Evolutionary conservation across 1,140 invertebrate genomes (phyloP).

Genomic region (Chironomus tepperi): DNA sequence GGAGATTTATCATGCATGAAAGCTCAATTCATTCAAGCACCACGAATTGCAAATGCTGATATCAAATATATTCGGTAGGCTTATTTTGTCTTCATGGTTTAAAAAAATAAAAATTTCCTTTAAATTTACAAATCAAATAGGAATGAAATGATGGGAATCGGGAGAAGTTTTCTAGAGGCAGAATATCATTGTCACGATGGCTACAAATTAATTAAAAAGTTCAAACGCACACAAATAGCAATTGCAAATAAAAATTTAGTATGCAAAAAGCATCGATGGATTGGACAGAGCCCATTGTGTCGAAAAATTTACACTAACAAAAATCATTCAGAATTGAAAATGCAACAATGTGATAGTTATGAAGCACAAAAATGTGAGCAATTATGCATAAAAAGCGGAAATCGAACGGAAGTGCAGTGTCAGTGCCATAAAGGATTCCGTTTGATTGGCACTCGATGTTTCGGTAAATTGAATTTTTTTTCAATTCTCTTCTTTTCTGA

Average conservation of each 20-base stretch:
- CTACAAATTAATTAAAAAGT: conserved; percentile 19
- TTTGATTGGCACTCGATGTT: conserved; percentile 18
- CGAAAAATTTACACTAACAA: background rate
- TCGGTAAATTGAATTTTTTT: background rate
- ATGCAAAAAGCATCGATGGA: conserved; percentile 12
- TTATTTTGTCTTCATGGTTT: background rate
- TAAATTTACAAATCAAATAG: background rate
- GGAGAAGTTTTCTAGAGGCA: background rate
- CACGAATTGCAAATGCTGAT: conserved; percentile 15
- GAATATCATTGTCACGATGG: conserved; percentile 14
- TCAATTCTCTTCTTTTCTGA: background rate
- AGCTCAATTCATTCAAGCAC: conserved; percentile 1
- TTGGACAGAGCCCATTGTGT: background rate
- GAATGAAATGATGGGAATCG: background rate
- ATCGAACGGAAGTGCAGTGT: background rate
- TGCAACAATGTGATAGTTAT: conserved; percentile 17
- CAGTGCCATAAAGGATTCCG: conserved; percentile 19
- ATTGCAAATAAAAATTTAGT: conserved; percentile 14
- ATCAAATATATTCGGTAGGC: conserved; percentile 15
- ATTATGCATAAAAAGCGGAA: conserved; percentile 17
- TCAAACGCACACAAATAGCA: background rate
- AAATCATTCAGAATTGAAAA: background rate
- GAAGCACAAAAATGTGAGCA: conserved; percentile 19
- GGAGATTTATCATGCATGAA: conserved; percentile 21
- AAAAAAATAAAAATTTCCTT: background rate